Evolutionary conservation across 64 coral and sea anemone genomes (phyloP).

Genomic region (Exaiptasia diaphana): DNA sequence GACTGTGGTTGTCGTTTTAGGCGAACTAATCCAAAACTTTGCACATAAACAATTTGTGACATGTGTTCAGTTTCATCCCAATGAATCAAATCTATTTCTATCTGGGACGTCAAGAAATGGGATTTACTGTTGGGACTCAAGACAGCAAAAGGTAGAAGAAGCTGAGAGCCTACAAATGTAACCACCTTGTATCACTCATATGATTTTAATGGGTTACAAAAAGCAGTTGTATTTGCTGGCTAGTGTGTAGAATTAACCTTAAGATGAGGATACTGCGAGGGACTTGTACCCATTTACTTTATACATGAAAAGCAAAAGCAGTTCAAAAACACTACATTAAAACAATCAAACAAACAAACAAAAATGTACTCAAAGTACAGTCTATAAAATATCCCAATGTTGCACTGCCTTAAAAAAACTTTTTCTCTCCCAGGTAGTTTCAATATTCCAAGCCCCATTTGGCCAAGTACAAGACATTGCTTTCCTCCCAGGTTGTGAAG

Average conservation of each 20-base stretch:
- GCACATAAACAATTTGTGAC: conserved; percentile 80
- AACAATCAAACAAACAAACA: too few species aligned
- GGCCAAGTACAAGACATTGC: conserved; percentile 92
- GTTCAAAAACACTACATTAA: too few species aligned
- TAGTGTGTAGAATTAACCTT: too few species aligned
- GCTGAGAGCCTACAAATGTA: too few species aligned
- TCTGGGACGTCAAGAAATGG: conserved; percentile 82
- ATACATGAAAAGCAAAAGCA: too few species aligned
- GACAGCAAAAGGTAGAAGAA: conserved; percentile 56
- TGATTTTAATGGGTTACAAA: too few species aligned
- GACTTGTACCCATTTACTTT: too few species aligned
- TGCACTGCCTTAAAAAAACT: too few species aligned
- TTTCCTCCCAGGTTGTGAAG: conserved; percentile 77
- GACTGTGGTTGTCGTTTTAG: not conserved
- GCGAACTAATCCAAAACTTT: conserved; percentile 36
- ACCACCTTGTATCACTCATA: not conserved
- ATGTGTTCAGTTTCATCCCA: conserved; percentile 76
- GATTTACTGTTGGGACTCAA: conserved; percentile 85
- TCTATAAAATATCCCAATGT: too few species aligned
- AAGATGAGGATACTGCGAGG: too few species aligned
- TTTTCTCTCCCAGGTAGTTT: conserved; percentile 45
- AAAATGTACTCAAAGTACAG: too few species aligned
- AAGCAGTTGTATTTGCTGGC: too few species aligned
- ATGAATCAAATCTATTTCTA: conserved; percentile 55
- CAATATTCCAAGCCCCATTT: conserved; percentile 78